Evolutionary conservation across 2,888 invertebrate species (phyloP), one percentile per base, ranked within the genome.

Genomic region (Lottia gigantea): DNA sequence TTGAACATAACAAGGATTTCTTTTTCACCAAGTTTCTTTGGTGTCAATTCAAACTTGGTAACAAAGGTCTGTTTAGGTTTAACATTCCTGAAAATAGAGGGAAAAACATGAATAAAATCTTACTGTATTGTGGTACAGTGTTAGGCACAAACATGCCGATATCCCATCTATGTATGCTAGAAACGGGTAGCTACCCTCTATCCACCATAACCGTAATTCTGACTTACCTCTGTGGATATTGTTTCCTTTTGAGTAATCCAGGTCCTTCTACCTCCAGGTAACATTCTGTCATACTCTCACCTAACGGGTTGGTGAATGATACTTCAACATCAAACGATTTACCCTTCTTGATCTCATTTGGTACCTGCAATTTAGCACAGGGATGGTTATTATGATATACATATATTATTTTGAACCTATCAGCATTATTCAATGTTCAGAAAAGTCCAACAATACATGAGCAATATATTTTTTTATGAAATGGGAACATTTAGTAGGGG

Each of bases 1-100:
- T 91, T 91, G 88, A 97, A 97, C 87, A 95, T 96, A 19, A 94
- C 95, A 25, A 93, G 92, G 74, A 97, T 92, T 12, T 95, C 94
- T 75, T 93, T 93, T 46, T 93, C 91, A 0, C 96, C 96, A 0
- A 92, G 91, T 88, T 93, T 92, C 0, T 92, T 92, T 0, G 96
- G 95, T 0, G 91, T 92, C 85, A 96, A 91, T 77, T 92, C 92
- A 84, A 95, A 94, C 45, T 92, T 91, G 0, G 92, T 93, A 68
- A 91, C 91, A 0, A 94, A 95, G n/a, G 92, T 91, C 62, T 91
- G 92, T 1, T 93, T 93, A 2, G 71, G 93, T 91, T 55, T 76
- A 91, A 78, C 92, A 90, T 78, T 89, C 85, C 89, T 92, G 88
- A 0, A 88, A 74, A 55, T 0, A 6, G 25, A 31, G 31, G 6